Conservation (phyloP, 1,140 invertebrate genomes). For the Drosophila saltans region DNA sequence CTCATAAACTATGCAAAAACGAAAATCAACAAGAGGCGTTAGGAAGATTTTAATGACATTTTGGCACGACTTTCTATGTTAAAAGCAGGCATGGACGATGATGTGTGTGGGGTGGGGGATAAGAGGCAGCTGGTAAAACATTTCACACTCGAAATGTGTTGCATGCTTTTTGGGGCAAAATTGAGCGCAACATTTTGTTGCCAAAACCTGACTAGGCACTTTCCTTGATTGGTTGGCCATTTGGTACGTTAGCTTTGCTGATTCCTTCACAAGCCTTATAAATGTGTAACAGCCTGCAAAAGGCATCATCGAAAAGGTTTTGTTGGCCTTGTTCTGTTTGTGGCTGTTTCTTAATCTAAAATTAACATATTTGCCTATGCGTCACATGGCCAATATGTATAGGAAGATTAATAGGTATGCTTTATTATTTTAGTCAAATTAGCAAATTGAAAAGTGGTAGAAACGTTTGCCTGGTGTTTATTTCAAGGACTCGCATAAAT, state of each 20-base stretch:
- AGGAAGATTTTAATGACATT: conserved; percentile 56
- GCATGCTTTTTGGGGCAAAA: conserved; percentile 25
- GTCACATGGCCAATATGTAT: conserved; percentile 15
- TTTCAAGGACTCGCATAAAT: conserved; percentile 7
- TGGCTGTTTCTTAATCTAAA: conserved; percentile 6
- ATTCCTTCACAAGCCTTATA: neutral
- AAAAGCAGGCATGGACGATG: neutral
- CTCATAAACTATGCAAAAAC: conserved; percentile 61
- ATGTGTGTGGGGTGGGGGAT: no score
- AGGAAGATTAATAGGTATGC: conserved; percentile 9
- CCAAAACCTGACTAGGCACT: conserved; percentile 36
- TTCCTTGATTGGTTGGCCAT: conserved; percentile 42
- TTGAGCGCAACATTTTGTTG: conserved; percentile 24
- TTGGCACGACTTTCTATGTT: conserved; percentile 43
- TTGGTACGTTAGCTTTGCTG: neutral
- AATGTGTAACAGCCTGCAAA: conserved; percentile 22
- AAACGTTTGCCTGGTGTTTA: neutral
- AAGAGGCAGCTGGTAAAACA: conserved; percentile 4
- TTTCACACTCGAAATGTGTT: conserved; percentile 31
- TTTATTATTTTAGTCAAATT: conserved; percentile 20
- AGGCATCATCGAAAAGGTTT: conserved; percentile 6
- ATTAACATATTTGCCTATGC: conserved; percentile 38
- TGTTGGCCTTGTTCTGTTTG: conserved; percentile 10
- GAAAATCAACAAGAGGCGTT: conserved; percentile 21
- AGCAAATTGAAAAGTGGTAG: conserved; percentile 25